Base-by-base conservation (phyloP, 2,113 vertebrate species). In the Phainopepla nitens region DNA sequence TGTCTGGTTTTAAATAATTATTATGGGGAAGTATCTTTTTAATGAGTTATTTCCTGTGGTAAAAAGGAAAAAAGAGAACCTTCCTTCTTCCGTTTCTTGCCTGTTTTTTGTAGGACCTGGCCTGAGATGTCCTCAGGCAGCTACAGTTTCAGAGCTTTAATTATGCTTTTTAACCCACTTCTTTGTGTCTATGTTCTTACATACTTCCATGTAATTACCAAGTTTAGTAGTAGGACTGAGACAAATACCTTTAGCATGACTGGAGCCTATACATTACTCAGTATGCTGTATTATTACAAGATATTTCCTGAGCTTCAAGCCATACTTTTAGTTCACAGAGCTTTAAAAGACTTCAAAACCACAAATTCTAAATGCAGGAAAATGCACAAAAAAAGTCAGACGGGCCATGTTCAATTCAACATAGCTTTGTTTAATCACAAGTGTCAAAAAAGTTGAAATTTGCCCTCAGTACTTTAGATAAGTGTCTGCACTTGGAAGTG, bases 211-310 rank as follows among this genome's bases (percentile, higher is more conserved):
- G 87, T 98, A 98, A 98, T 98, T 98, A 98, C 78, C 79, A 95
- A 89, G 93, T 97, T 97, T 95, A 95, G 96, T 93, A 93, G 95
- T 95, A 95, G 90, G 95, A 96, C 96, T 96, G 90, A 97, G 95
- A 96, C 93, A 94, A 97, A 98, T 98, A 96, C 81, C 98, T 98
- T 96, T 92, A 93, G 96, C 93, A 82, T 98, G 98, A 98, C 95
- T 97, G 95, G 97, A 96, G 75, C 91, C 94, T 96, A 66, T 96
- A 93, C 47, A 83, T 98, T 97, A 97, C 92, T 82, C 72, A 70
- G 65, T 85, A 62, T 73, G 61, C 92, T 76, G 9, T 97, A 94
- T 96, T 97, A 96, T 98, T 97, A 95, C 76, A 82, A 89, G 93
- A 96, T 88, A 96, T 93, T 98, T 98, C 96, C 98, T 97, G 95